These are phyloP conservation scores for Girardinichthys multiradiatus DNA, from an alignment of 2,113 vertebrate species.

Conservation along the genomic window DNA sequence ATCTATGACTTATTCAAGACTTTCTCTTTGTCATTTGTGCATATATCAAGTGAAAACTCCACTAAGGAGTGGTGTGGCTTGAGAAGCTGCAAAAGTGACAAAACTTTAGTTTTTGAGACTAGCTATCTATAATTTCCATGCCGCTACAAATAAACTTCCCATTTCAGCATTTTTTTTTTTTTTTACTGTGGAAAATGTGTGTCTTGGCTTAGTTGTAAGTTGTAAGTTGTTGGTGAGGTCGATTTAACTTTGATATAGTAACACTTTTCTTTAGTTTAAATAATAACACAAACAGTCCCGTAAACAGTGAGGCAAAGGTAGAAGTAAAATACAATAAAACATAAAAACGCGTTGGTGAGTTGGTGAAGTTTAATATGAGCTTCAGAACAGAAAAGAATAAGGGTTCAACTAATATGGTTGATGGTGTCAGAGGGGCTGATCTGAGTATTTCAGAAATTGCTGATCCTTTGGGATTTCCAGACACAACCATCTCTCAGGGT, in stretches of 20 bases:
- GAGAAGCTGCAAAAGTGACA: conserved; percentile 68
- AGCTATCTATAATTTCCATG: conserved; percentile 60
- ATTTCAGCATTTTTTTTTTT: conserved; percentile 50
- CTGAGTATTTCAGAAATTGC: neutral
- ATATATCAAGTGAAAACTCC: conserved; percentile 78
- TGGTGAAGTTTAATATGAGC: too few relatives aligned
- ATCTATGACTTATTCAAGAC: conserved; percentile 81
- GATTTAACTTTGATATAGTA: conserved; percentile 15
- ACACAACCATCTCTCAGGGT: neutral
- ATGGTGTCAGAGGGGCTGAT: too few relatives aligned
- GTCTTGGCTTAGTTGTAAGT: conserved; percentile 35
- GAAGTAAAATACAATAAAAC: neutral
- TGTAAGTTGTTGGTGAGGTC: conserved; percentile 24
- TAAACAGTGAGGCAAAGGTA: neutral
- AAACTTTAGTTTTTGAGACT: conserved; percentile 73
- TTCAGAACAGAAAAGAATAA: too few relatives aligned
- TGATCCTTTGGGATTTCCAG: neutral
- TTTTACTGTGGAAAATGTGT: conserved; percentile 24
- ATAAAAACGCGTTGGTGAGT: too few relatives aligned
- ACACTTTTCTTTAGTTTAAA: neutral
- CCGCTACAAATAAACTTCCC: conserved; percentile 61
- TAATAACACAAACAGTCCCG: neutral
- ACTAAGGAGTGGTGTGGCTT: conserved; percentile 62
- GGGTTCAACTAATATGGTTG: too few relatives aligned
- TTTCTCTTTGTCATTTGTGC: conserved; percentile 77